These are phyloP conservation scores for Pseudomyrmex gracilis DNA, from an alignment of 1,140 invertebrate genomes.

Conservation along the genomic window DNA sequence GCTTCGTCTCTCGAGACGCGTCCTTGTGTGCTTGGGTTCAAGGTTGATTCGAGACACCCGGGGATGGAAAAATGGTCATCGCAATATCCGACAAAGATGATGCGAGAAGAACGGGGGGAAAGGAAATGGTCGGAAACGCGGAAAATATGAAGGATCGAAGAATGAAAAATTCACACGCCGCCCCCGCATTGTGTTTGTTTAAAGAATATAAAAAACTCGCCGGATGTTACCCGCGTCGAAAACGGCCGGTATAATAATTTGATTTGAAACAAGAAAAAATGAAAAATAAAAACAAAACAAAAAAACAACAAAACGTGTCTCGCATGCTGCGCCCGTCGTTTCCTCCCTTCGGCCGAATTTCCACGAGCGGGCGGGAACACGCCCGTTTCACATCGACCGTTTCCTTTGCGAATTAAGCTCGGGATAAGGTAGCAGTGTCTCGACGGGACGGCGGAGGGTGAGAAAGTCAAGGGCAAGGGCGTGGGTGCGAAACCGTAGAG, in stretches of 20 bases:
- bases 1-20: background rate
- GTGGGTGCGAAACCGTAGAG: slow-evolving; percentile 51
- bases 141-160: slow-evolving; percentile 17
- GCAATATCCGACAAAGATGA: slow-evolving; percentile 35
- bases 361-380: slow-evolving; percentile 35
- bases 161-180: slow-evolving; percentile 18
- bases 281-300: background rate
- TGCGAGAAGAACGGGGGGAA: slow-evolving; percentile 15
- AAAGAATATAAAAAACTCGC: slow-evolving; percentile 27
- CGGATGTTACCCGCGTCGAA: slow-evolving; percentile 18
- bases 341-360: slow-evolving; percentile 52
- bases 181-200: slow-evolving; percentile 2
- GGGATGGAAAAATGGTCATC: slow-evolving; percentile 29
- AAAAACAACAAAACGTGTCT: slow-evolving; percentile 27
- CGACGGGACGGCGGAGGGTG: slow-evolving; percentile 52
- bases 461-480: slow-evolving; percentile 73
- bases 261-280: slow-evolving; percentile 4
- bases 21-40: slow-evolving; percentile 35
- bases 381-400: slow-evolving; percentile 72
- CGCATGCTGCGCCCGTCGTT: slow-evolving; percentile 10
- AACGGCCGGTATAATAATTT: slow-evolving; percentile 19
- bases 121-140: slow-evolving; percentile 27
- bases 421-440: slow-evolving; percentile 68
- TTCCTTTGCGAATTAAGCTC: slow-evolving; percentile 71
- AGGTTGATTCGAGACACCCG: slow-evolving; percentile 26